Evolutionary conservation across 2,888 invertebrate genomes (phyloP), one percentile per base, ranked within the genome.

Genomic region (Colostygia pectinataria): DNA sequence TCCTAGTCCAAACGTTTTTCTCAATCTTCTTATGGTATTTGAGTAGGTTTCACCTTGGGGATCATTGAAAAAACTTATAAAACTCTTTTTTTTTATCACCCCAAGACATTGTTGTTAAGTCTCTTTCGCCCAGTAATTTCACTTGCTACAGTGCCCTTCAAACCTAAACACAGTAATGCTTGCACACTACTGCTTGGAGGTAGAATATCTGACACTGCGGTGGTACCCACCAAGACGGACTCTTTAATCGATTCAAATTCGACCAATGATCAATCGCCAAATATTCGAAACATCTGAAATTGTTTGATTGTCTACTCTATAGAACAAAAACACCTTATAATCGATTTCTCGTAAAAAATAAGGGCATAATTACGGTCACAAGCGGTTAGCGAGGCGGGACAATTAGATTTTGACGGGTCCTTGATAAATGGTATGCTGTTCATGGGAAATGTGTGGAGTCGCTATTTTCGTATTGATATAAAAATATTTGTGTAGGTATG

Each of bases 371-470:
- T 87, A 89, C 74, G 84, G 82, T 83, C 86, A 89, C 88, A 84
- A 85, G 77, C 78, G 83, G 88, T 86, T 83, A 82, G 82, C 79
- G 79, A 80, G 74, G 80, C 81, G 80, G 86, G 88, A 89, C 90
- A 89, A 90, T 90, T 90, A 90, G 85, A 83, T 84, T 89, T 87
- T 90, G 89, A 90, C 89, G 80, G 86, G 75, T 71, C 75, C 62
- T 74, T 90, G 89, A 90, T 90, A 88, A 88, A 90, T 89, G 84
- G 82, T 77, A 72, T 70, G 74, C 72, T 68, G 63, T 59, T 59
- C 63, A 66, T 64, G 63, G 56, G 51, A 66, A 73, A 74, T 56
- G 49, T 29, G 43, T 74, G 59, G 85, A 86, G 82, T 69, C 59
- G 71, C 59, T 4, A n/a, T 15, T 42, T 34, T 49, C 2, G 50